A percentile compares a stretch with the other conserved stretches of the same genome.
These are phyloP conservation scores for Scylla paramamosain DNA, from an alignment of 1,140 invertebrate species.

Conservation along the genomic window DNA sequence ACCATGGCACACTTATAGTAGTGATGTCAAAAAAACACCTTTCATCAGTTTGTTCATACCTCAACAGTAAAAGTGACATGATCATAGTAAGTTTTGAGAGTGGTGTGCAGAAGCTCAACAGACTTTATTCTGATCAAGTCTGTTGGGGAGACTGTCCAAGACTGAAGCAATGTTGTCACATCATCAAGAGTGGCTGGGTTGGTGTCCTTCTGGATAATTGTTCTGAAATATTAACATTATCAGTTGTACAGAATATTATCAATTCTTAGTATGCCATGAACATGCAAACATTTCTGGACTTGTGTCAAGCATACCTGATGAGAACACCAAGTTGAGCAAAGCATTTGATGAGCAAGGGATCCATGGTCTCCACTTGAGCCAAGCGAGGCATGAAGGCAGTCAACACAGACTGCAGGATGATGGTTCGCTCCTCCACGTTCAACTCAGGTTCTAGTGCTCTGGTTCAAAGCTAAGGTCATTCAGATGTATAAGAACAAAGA, in stretches of 20 bases:
- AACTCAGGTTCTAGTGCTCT: constrained; percentile 74
- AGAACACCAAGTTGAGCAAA: constrained; percentile 72
- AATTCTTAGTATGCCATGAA: too few relatives aligned
- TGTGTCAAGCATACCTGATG: constrained; percentile 57
- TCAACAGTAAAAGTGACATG: constrained; percentile 71
- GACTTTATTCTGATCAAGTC: constrained; percentile 68
- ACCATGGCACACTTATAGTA: too few relatives aligned
- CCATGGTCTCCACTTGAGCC: constrained; percentile 37
- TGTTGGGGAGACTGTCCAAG: constrained; percentile 66
- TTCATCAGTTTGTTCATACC: constrained; percentile 14
- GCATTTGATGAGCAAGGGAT: constrained; percentile 58
- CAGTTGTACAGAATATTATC: background rate
- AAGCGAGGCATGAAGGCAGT: constrained; percentile 63
- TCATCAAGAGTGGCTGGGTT: constrained; percentile 76
- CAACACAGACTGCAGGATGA: constrained; percentile 73
- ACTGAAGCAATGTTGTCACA: constrained; percentile 74
- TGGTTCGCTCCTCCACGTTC: constrained; percentile 76
- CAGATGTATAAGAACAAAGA: background rate
- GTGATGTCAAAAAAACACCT: background rate
- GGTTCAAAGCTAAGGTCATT: constrained; percentile 57
- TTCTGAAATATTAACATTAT: constrained; percentile 57
- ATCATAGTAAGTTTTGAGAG: constrained; percentile 71
- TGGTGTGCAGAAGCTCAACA: constrained; percentile 71
- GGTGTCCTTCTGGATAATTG: constrained; percentile 75
- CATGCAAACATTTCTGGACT: too few relatives aligned